These are phyloP conservation scores for Thamnophis elegans DNA, from an alignment of 2,797 vertebrate species.

Conservation along the genomic window DNA sequence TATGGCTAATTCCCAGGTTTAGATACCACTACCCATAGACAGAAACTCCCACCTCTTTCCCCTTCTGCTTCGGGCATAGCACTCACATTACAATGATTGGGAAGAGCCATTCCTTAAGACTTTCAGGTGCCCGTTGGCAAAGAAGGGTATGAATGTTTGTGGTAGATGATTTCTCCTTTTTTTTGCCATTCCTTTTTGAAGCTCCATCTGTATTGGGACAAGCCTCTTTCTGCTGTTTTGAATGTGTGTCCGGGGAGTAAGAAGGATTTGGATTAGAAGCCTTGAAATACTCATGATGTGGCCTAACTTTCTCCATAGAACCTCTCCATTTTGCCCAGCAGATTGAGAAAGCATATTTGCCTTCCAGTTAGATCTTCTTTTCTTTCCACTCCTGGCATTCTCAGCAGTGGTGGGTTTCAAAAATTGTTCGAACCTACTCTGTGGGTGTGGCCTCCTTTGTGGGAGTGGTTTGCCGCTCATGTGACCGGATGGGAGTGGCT, in stretches of 20 bases:
- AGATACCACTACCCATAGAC: neutral
- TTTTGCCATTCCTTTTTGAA: neutral
- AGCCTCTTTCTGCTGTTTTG: neutral
- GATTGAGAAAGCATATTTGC: neutral
- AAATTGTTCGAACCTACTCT: no score
- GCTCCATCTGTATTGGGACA: neutral
- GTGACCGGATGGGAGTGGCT: no score
- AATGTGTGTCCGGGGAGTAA: neutral
- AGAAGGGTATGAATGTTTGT: neutral
- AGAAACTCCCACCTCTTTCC: neutral
- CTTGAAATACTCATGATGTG: neutral
- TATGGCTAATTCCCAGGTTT: neutral
- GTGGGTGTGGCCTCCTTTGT: no score
- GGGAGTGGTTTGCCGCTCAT: no score
- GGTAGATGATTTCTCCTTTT: neutral
- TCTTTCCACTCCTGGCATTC: neutral
- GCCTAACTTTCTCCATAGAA: neutral
- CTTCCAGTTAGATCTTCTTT: neutral
- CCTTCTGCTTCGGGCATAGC: neutral
- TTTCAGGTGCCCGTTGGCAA: neutral
- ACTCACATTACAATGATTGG: neutral
- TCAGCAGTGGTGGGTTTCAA: no score
- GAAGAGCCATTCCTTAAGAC: neutral
- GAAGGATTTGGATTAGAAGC: neutral
- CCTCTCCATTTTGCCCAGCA: neutral